A percentile compares a stretch with the other conserved stretches of the same genome.
Evolutionary conservation across 1,140 invertebrate genomes (phyloP).

Genomic region (Cardiocondyla obscurior): DNA sequence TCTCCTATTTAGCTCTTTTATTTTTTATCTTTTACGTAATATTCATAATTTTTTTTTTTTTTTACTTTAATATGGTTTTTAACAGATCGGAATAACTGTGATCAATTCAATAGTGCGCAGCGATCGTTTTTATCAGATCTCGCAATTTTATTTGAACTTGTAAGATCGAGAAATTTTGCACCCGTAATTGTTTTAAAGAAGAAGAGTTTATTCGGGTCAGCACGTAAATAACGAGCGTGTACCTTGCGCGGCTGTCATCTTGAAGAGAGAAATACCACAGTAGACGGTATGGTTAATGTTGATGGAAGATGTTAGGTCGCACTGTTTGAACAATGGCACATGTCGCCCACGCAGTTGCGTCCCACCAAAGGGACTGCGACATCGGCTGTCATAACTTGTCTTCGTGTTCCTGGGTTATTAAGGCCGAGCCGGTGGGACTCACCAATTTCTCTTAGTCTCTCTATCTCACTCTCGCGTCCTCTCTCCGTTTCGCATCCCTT

Average conservation of each 20-base stretch:
- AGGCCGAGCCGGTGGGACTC: constrained; percentile 65
- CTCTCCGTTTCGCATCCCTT: background rate
- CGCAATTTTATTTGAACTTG: background rate
- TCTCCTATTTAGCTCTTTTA: background rate
- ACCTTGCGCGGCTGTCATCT: constrained; percentile 42
- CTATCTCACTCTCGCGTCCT: background rate
- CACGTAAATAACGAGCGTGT: background rate
- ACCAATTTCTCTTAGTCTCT: constrained; percentile 53
- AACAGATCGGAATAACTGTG: background rate
- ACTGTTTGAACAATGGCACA: constrained; percentile 73
- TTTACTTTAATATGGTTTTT: background rate
- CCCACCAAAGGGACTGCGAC: constrained; percentile 63
- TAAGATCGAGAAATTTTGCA: constrained; percentile 9
- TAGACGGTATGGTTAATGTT: constrained; percentile 32
- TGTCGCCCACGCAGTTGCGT: constrained; percentile 62
- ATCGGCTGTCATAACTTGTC: constrained; percentile 72
- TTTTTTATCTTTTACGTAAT: too few species aligned
- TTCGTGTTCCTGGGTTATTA: constrained; percentile 75
- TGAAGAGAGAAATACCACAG: constrained; percentile 36
- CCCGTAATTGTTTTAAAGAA: constrained; percentile 12
- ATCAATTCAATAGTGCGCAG: constrained; percentile 1
- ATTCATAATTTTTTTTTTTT: background rate
- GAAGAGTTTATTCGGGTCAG: background rate
- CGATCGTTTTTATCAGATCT: background rate
- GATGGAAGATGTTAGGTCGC: constrained; percentile 56